Percentiles rank a stretch among this genome's conserved stretches.
Conservation (phyloP, 2,797 vertebrate species). For the Melanotaenia nigrans region DNA sequence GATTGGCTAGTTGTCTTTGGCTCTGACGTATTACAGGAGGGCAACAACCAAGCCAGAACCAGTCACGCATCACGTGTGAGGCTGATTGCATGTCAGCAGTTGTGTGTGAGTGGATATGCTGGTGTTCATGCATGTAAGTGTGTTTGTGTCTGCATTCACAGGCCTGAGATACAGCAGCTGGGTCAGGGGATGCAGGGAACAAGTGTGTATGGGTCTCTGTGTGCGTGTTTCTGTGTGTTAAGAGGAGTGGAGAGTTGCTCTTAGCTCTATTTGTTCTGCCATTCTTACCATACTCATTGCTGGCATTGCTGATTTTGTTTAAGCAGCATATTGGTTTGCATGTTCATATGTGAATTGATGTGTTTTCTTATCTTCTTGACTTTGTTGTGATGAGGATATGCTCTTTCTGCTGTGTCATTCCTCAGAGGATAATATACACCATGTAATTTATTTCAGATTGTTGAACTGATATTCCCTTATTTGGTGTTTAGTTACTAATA, state of each 20-base stretch:
- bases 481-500: no score
- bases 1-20: conserved; percentile 52
- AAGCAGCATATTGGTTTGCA: conserved; percentile 10
- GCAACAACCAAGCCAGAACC: conserved; percentile 38
- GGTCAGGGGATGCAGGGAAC: conserved; percentile 6
- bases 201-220: conserved; percentile 5
- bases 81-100: conserved; percentile 15
- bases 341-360: conserved; percentile 4
- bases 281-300: conserved; percentile 31
- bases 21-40: conserved; percentile 42
- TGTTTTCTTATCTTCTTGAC: conserved; percentile 24
- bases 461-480: no score
- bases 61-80: conserved; percentile 12
- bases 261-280: conserved; percentile 29
- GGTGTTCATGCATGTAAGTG: conserved; percentile 7
- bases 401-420: conserved; percentile 9
- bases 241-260: conserved; percentile 12
- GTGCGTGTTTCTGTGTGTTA: conserved; percentile 2
- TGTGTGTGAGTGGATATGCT: conserved; percentile 17
- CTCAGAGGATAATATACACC: background rate
- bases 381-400: conserved; percentile 45
- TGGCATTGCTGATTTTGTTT: conserved; percentile 55
- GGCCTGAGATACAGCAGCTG: conserved; percentile 39
- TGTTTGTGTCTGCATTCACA: conserved; percentile 51
- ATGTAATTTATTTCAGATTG: no score